Evolutionary conservation across 2,797 vertebrate species (phyloP).

Genomic region (Coreius guichenoti): DNA sequence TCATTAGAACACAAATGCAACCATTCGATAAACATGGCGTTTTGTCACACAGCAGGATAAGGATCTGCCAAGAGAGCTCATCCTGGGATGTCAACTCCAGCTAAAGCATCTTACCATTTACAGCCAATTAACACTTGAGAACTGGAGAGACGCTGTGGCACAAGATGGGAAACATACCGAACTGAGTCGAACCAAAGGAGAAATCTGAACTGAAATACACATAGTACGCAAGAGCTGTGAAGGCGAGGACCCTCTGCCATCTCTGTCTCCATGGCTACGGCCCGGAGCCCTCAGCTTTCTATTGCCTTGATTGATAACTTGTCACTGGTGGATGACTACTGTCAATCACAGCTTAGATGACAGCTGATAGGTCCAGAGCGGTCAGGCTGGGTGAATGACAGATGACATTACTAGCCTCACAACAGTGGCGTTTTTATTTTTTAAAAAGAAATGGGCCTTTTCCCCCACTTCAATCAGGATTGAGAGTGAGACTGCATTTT

Average conservation of each 20-base stretch:
- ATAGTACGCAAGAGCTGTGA: slow-evolving; percentile 43
- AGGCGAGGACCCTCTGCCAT: slow-evolving; percentile 40
- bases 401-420: slow-evolving; percentile 27
- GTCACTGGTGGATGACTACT: slow-evolving; percentile 75
- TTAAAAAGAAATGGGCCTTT: not conserved
- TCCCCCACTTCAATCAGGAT: slow-evolving; percentile 23
- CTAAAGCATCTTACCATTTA: slow-evolving; percentile 15
- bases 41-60: not conserved
- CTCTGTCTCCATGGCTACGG: slow-evolving; percentile 70
- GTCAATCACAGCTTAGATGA: slow-evolving; percentile 69
- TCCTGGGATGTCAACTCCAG: not conserved
- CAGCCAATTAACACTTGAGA: slow-evolving; percentile 23
- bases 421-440: not conserved
- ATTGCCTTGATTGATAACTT: slow-evolving; percentile 79
- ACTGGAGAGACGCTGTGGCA: not conserved
- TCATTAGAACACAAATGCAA: not conserved
- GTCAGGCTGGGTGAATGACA: slow-evolving; percentile 58
- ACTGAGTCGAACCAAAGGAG: slow-evolving; percentile 11
- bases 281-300: slow-evolving; percentile 61
- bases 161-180: slow-evolving; percentile 2
- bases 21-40: not conserved
- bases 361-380: slow-evolving; percentile 62
- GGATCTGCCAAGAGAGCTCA: slow-evolving; percentile 23
- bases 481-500: not conserved
- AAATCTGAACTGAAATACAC: slow-evolving; percentile 61